phyloP scores from a whole-genome alignment of 2,113 vertebrate species.

The Lynx canadensis region DNA sequence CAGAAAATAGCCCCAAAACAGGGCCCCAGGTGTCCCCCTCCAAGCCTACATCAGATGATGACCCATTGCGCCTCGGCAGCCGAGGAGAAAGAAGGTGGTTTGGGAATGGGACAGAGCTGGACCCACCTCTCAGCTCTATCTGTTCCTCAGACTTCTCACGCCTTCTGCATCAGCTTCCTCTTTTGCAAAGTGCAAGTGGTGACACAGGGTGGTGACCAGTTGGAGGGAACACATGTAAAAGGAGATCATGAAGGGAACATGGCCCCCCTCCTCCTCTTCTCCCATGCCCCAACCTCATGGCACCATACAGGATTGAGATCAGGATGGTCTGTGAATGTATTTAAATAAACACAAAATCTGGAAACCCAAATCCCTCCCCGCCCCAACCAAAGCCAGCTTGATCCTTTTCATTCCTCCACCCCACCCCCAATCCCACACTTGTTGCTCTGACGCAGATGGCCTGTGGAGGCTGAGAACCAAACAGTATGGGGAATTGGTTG shows the following conservation, averaged over 20 bases:
- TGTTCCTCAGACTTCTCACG: not conserved
- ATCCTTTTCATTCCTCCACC: not conserved
- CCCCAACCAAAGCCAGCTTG: not conserved
- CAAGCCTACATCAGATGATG: not conserved
- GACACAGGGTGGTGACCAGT: rapidly evolving
- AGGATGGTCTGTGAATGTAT: not conserved
- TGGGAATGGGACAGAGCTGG: not conserved
- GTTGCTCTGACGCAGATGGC: slow-evolving; percentile 20
- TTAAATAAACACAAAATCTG: not conserved
- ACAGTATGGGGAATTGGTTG: not conserved
- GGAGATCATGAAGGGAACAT: rapidly evolving
- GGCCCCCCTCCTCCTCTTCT: not conserved
- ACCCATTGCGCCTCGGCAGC: not conserved
- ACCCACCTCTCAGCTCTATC: not conserved
- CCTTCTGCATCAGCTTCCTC: not conserved
- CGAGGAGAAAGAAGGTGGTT: not conserved
- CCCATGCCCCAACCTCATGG: not conserved
- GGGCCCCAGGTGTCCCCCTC: not conserved
- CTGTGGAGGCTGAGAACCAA: slow-evolving; percentile 1
- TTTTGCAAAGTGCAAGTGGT: not conserved
- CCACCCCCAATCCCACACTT: not conserved
- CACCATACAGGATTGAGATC: not conserved
- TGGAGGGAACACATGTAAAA: not conserved
- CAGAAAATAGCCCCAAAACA: not conserved
- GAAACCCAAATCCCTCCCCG: not conserved